Evolutionary conservation across 2,113 vertebrate genomes (phyloP).

Genomic region (Alexandromys fortis): DNA sequence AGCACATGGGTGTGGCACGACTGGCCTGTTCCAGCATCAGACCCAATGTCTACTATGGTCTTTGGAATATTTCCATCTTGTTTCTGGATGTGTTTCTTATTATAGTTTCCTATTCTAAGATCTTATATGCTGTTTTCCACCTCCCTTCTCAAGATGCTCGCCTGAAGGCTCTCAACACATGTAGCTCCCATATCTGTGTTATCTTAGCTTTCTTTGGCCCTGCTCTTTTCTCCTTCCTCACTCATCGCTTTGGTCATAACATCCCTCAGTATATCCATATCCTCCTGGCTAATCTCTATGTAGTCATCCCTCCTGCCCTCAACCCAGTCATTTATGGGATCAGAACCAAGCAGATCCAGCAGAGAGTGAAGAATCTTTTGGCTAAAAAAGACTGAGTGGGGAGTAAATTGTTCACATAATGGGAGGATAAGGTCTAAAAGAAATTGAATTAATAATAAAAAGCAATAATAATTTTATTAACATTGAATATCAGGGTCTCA

Average conservation of each 20-base stretch:
- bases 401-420: not conserved
- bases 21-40: conserved; percentile 67
- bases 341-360: conserved; percentile 76
- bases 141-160: conserved; percentile 60
- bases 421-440: not conserved
- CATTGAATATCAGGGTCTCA: not conserved
- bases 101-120: conserved; percentile 60
- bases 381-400: not conserved
- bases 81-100: conserved; percentile 68
- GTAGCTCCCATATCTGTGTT: conserved; percentile 74
- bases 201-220: conserved; percentile 72
- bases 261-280: conserved; percentile 73
- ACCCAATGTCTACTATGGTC: conserved; percentile 60
- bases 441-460: not conserved
- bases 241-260: conserved; percentile 67
- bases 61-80: conserved; percentile 71
- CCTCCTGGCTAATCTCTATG: conserved; percentile 69
- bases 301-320: conserved; percentile 67
- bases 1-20: conserved; percentile 64
- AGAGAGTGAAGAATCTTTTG: conserved; percentile 39
- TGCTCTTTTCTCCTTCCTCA: conserved; percentile 76
- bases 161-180: conserved; percentile 73
- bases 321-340: conserved; percentile 80
- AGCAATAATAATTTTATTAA: conserved; percentile 27
- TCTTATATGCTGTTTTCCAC: conserved; percentile 58